A percentile compares a stretch with the other conserved stretches of the same genome.
These are phyloP conservation scores for Rhinogobio ventralis DNA, from an alignment of 2,797 vertebrate species.

Conservation along the genomic window DNA sequence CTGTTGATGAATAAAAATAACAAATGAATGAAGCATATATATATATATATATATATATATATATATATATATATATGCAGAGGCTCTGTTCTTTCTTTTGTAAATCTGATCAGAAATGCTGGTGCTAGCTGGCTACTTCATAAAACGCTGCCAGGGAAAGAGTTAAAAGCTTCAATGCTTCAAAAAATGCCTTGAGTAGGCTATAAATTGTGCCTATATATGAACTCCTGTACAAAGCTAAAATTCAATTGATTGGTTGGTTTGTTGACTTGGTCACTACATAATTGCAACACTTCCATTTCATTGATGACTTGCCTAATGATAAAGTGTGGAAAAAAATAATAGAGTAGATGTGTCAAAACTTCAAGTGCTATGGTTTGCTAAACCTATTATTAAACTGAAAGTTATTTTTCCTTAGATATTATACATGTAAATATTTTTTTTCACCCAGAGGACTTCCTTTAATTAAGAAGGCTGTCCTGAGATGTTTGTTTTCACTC, in stretches of 20 bases:
- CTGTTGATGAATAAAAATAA: too few relatives aligned
- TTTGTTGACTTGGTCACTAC: not conserved
- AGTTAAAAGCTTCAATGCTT: not conserved
- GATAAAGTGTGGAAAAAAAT: not conserved
- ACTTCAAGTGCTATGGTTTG: not conserved
- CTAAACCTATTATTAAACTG: not conserved
- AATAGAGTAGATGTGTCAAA: not conserved
- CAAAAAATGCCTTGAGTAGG: not conserved
- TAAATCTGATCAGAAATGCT: not conserved
- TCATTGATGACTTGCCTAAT: not conserved
- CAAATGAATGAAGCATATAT: too few relatives aligned
- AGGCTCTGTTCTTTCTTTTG: not conserved
- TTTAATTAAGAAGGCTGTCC: not conserved
- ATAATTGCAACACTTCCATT: not conserved
- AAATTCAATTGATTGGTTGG: not conserved
- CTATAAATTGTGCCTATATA: not conserved
- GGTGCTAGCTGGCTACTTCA: not conserved
- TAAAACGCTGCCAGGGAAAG: not conserved
- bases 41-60: too few relatives aligned
- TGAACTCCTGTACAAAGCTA: not conserved
- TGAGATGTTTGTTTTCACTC: not conserved
- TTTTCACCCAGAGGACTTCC: not conserved
- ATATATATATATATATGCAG: too few relatives aligned
- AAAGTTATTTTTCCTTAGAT: not conserved
- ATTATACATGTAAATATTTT: too few relatives aligned